Conservation (phyloP, 2,113 vertebrate species). For the Passerina amoena region DNA sequence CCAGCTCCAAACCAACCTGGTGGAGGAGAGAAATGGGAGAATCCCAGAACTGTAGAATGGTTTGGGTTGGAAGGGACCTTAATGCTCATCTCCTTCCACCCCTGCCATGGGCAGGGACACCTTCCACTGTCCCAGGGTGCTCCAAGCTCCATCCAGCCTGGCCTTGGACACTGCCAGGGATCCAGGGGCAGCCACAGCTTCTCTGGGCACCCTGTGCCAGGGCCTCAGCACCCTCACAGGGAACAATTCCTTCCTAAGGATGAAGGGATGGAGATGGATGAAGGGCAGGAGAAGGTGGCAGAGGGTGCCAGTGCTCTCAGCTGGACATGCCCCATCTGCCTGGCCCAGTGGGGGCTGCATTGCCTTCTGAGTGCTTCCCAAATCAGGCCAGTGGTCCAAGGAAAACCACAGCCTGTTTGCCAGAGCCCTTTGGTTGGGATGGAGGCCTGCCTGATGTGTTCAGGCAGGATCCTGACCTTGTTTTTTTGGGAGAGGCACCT, state of each 20-base stretch:
- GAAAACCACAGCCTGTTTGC: background rate
- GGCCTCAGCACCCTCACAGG: rapidly evolving
- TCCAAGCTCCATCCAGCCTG: background rate
- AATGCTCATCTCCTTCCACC: rapidly evolving
- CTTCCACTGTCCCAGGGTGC: rapidly evolving
- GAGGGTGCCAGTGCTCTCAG: background rate
- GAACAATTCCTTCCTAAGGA: background rate
- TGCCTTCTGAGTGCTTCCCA: background rate
- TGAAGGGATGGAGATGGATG: background rate
- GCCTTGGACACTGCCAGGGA: background rate
- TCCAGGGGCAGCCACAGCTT: background rate
- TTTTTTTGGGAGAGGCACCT: rapidly evolving
- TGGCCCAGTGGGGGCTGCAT: rapidly evolving
- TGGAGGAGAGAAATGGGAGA: background rate
- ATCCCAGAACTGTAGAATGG: background rate
- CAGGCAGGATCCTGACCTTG: background rate
- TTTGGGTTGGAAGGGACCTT: background rate
- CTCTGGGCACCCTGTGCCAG: background rate
- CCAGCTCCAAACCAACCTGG: background rate
- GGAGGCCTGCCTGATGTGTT: background rate
- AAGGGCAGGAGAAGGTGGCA: background rate
- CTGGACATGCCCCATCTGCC: background rate
- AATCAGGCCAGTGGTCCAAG: background rate
- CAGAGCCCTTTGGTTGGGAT: background rate
- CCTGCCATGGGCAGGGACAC: background rate